Conservation (phyloP, 1,140 invertebrate species). For the Sitodiplosis mosellana region DNA sequence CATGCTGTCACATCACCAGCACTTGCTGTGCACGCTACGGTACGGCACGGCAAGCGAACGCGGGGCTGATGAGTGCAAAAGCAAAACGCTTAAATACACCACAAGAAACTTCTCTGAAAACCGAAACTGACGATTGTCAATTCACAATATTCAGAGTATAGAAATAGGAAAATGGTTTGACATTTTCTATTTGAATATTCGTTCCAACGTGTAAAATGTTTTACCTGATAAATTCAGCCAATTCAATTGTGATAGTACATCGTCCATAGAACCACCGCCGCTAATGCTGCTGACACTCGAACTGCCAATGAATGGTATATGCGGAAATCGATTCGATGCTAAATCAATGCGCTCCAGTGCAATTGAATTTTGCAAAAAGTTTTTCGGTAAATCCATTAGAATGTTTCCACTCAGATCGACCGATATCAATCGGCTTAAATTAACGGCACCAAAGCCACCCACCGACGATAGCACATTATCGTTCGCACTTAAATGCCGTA, state of each 20-base stretch:
- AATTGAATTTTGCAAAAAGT: conserved; percentile 56
- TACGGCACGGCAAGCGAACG: too few species aligned
- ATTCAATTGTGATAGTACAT: conserved; percentile 46
- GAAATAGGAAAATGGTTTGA: too few species aligned
- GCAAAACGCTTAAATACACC: too few species aligned
- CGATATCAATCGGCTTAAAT: conserved; percentile 46
- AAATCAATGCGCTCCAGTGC: conserved; percentile 56
- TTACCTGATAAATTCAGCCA: conserved; percentile 69
- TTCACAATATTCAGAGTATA: too few species aligned
- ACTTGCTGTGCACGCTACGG: too few species aligned
- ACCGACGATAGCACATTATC: conserved; percentile 56
- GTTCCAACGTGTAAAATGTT: conserved; percentile 50
- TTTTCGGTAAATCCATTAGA: conserved; percentile 54
- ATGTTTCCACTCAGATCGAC: conserved; percentile 59
- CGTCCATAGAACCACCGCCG: conserved; percentile 21
- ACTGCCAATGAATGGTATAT: conserved; percentile 60
- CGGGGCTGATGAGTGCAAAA: too few species aligned
- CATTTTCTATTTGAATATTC: conserved; percentile 28
- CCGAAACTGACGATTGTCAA: too few species aligned
- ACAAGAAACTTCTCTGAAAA: too few species aligned
- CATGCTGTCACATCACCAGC: too few species aligned
- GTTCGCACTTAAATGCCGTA: conserved; percentile 54
- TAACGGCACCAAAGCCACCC: conserved; percentile 54
- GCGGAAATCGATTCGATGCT: conserved; percentile 59
- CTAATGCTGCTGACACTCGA: conserved; percentile 20